A percentile compares a stretch with the other conserved stretches of the same genome.
These are phyloP conservation scores for Babyrousa celebensis DNA, from an alignment of 2,797 vertebrate species.

Conservation along the genomic window DNA sequence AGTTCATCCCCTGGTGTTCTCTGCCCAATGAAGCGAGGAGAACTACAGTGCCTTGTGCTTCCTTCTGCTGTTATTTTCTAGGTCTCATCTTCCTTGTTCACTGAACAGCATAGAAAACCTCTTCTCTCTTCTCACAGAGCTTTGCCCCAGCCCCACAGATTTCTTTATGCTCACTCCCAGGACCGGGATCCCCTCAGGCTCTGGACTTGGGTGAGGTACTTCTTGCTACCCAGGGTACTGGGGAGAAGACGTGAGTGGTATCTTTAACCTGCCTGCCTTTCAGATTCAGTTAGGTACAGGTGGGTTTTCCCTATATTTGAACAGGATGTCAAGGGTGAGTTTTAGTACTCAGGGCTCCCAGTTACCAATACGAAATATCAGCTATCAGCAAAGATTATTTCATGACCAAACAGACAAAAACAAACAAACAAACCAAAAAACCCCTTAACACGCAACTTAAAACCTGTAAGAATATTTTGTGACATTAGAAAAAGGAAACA, in stretches of 20 bases:
- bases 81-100: neutral
- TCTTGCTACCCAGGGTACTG: neutral
- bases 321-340: neutral
- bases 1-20: neutral
- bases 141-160: neutral
- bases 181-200: neutral
- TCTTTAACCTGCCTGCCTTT: neutral
- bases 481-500: conserved; percentile 5
- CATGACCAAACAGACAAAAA: neutral
- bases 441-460: neutral
- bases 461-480: conserved; percentile 1
- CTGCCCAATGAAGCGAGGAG: neutral
- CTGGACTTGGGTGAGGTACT: neutral
- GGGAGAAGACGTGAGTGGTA: neutral
- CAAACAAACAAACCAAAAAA: neutral
- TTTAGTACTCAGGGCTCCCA: neutral
- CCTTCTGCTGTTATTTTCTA: neutral
- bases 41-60: neutral
- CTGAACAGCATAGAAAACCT: neutral
- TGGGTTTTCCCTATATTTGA: conserved; percentile 24
- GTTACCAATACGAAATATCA: neutral
- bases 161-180: neutral
- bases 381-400: neutral
- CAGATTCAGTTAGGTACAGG: neutral
- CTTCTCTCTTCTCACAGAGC: neutral